These are phyloP conservation scores for Ennomos quercinarius DNA, from an alignment of 2,888 invertebrate genomes.

Conservation along the genomic window DNA sequence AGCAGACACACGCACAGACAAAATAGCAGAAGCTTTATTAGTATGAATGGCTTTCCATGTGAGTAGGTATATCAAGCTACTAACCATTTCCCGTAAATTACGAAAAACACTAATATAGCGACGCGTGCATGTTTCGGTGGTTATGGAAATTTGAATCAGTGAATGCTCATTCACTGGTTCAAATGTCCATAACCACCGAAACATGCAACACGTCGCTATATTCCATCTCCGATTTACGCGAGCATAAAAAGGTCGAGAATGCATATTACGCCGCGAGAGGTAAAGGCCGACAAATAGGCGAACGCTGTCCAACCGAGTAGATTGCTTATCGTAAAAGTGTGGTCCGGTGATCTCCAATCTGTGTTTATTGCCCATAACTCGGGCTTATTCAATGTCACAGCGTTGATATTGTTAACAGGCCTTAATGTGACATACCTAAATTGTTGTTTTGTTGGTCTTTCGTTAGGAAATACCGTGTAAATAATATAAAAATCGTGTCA, in stretches of 20 bases:
- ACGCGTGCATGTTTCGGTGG: no score
- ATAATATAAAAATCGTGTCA: background rate
- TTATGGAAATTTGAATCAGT: no score
- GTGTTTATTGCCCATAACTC: slow-evolving; percentile 76
- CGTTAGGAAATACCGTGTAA: slow-evolving; percentile 1
- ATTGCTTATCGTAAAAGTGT: slow-evolving; percentile 81
- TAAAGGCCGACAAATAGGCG: slow-evolving; percentile 64
- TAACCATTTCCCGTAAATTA: no score
- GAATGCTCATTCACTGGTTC: slow-evolving; percentile 2
- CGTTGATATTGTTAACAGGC: slow-evolving; percentile 76
- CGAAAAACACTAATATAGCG: no score
- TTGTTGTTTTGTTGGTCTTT: background rate
- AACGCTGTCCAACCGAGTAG: slow-evolving; percentile 59
- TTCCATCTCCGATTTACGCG: slow-evolving; percentile 76
- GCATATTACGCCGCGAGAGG: slow-evolving; percentile 70
- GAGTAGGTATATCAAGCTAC: no score
- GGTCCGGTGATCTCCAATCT: slow-evolving; percentile 82
- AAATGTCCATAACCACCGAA: slow-evolving; percentile 26
- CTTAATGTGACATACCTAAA: slow-evolving; percentile 57
- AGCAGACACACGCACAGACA: no score
- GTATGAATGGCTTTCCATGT: no score
- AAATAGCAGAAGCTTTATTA: no score
- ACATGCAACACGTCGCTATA: slow-evolving; percentile 53
- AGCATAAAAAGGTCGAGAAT: slow-evolving; percentile 77
- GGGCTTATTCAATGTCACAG: slow-evolving; percentile 73